Conservation (phyloP, 1,140 invertebrate species). For the Aphidius ervi region DNA sequence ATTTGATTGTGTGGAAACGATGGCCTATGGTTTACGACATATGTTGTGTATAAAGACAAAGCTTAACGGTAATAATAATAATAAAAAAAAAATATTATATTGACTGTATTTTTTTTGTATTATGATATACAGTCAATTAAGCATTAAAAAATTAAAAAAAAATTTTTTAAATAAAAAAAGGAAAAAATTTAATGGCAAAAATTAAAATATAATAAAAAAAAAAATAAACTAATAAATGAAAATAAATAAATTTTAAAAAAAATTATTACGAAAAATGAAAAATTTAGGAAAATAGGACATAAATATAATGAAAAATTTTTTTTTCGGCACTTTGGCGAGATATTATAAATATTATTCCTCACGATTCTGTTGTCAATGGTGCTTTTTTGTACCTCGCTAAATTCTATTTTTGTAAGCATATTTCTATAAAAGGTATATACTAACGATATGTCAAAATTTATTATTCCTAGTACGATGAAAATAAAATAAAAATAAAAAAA, state of each 20-base stretch:
- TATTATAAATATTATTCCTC: conserved; percentile 27
- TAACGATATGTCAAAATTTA: conserved; percentile 56
- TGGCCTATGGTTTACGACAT: conserved; percentile 35
- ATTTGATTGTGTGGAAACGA: conserved; percentile 44
- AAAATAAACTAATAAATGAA: conserved; percentile 9
- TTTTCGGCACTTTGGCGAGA: not conserved
- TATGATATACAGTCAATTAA: too few relatives aligned
- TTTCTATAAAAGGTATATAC: conserved; percentile 55
- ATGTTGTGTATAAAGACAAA: conserved; percentile 27
- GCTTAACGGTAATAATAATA: conserved; percentile 12
- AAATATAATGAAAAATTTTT: conserved; percentile 5
- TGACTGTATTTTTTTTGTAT: too few relatives aligned
- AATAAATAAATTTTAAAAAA: conserved; percentile 30
- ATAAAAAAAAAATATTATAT: conserved; percentile 14
- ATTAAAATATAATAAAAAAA: conserved; percentile 15
- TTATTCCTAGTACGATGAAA: conserved; percentile 55
- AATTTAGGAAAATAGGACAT: conserved; percentile 16
- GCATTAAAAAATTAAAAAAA: not conserved
- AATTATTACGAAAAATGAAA: conserved; percentile 28
- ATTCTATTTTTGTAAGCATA: conserved; percentile 58
- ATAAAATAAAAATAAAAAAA: conserved; percentile 45
- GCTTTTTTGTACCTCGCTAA: conserved; percentile 49
- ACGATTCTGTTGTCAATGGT: conserved; percentile 43
- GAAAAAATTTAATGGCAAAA: conserved; percentile 24
- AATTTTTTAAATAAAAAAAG: too few relatives aligned